phyloP scores from a whole-genome alignment of 2,888 invertebrate species.

The Lucinisca nassula region DNA sequence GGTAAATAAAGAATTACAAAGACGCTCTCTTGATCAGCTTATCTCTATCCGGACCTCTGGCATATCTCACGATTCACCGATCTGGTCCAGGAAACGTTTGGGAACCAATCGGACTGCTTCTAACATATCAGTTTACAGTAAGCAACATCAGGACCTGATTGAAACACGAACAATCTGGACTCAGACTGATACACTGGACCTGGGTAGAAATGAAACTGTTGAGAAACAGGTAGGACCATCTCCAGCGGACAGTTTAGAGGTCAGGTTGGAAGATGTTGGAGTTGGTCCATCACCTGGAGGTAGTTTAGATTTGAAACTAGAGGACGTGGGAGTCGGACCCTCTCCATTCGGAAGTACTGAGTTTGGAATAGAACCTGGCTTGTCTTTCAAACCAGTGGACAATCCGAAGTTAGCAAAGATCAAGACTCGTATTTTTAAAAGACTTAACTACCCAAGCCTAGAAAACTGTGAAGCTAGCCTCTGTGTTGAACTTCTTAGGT shows the following conservation, averaged over 20 bases:
- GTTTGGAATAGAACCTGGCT: slow-evolving; percentile 53
- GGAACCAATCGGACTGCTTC: neutral
- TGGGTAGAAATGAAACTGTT: neutral
- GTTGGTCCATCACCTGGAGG: neutral
- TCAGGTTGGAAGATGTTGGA: neutral
- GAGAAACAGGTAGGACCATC: neutral
- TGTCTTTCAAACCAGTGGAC: slow-evolving; percentile 37
- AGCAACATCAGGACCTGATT: neutral
- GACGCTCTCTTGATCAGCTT: neutral
- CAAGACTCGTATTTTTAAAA: slow-evolving; percentile 39
- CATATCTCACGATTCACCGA: neutral
- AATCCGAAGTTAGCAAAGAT: slow-evolving; percentile 55
- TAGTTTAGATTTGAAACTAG: neutral
- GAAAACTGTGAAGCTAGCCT: slow-evolving; percentile 42
- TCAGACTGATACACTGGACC: slow-evolving; percentile 43
- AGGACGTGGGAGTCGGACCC: neutral
- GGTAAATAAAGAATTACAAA: neutral
- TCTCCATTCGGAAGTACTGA: slow-evolving; percentile 46
- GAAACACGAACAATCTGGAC: slow-evolving; percentile 64
- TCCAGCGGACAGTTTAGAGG: neutral
- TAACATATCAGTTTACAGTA: slow-evolving; percentile 5
- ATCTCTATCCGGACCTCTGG: neutral
- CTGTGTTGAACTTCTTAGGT: slow-evolving; percentile 47
- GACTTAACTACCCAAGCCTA: slow-evolving; percentile 48
- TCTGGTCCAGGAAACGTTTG: neutral